Conservation (phyloP, 2,113 vertebrate species). For the Toxotes jaculatrix region DNA sequence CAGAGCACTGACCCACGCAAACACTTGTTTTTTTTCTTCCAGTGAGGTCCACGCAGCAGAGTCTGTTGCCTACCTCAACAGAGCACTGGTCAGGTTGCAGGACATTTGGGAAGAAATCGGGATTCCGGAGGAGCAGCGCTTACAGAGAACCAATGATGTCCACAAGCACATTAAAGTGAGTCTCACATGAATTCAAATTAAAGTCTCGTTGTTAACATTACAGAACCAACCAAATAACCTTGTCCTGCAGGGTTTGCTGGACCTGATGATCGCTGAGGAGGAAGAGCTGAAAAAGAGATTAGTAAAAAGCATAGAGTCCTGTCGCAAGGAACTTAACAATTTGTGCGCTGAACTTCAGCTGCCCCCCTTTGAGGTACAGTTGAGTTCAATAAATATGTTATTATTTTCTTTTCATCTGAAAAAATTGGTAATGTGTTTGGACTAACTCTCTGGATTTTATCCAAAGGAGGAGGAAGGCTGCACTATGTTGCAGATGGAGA, state of each 20-base stretch:
- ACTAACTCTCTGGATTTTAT: conserved; percentile 24
- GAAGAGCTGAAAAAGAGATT: conserved; percentile 88
- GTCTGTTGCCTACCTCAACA: conserved; percentile 88
- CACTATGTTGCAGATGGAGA: conserved; percentile 92
- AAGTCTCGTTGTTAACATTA: not conserved
- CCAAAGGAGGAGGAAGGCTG: conserved; percentile 83
- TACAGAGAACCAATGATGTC: conserved; percentile 89
- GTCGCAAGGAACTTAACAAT: conserved; percentile 81
- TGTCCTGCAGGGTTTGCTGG: conserved; percentile 86
- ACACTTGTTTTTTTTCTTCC: conserved; percentile 31
- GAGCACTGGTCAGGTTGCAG: conserved; percentile 86
- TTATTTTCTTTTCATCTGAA: not conserved
- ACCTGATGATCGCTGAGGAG: conserved; percentile 93
- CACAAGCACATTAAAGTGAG: conserved; percentile 91
- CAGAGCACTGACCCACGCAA: not conserved
- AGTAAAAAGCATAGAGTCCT: conserved; percentile 84
- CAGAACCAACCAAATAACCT: not conserved
- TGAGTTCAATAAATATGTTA: not conserved
- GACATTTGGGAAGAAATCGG: conserved; percentile 93
- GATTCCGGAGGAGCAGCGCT: conserved; percentile 84
- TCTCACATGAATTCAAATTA: not conserved
- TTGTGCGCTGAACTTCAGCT: conserved; percentile 89
- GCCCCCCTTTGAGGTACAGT: conserved; percentile 85
- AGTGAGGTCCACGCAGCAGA: conserved; percentile 92
- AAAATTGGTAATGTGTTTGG: not conserved